Evolutionary conservation across 2,888 invertebrate genomes (phyloP), one percentile per base, ranked within the genome.

Genomic region (Ctenicera cuprea): DNA sequence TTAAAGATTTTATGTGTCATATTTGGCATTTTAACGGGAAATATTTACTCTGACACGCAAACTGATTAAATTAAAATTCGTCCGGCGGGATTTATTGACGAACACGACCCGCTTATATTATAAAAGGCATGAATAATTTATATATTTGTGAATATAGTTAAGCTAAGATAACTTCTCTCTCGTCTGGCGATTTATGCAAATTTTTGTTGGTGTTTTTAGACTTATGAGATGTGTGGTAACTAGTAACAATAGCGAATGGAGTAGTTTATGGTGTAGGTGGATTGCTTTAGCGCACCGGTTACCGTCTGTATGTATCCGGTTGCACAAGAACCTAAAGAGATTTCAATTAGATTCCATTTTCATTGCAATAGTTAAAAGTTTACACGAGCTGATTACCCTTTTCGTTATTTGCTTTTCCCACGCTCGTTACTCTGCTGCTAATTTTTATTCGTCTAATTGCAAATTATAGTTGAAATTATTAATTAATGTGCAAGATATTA

Each of bases 251-350:
- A 37, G 63, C 20, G 54, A 68, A 59, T 33, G 57, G 43, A 45
- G 64, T 71, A 50, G 37, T 64, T 69, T 48, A 69, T 38, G 68
- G 68, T 59, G 73, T 73, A 64, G 73, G 64, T 30, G 73, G 63
- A 68, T 73, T 68, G 73, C 67, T 61, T 64, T 71, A 71, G 43
- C 65, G 37, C 61, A 41, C 20, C 45, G 41, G 63, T 70, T 64
- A 30, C 59, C 38, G 41, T 63, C 20, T 71, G 45, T 59, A 48
- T 57, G 62, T 63, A 65, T 73, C 73, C 73, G 73, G 68, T 73
- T 73, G 52, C 73, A 33, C 64, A 73, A 73, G 63, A 52, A 26
- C 37, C 33, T 50, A 22, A 50, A 37, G 43, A 62, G 45, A 62
- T 62, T 45, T 43, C 43, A 62, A 62, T 62, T 62, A 62, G 62